Conservation (phyloP, 2,113 vertebrate genomes). For the Antechinus stuartii region DNA sequence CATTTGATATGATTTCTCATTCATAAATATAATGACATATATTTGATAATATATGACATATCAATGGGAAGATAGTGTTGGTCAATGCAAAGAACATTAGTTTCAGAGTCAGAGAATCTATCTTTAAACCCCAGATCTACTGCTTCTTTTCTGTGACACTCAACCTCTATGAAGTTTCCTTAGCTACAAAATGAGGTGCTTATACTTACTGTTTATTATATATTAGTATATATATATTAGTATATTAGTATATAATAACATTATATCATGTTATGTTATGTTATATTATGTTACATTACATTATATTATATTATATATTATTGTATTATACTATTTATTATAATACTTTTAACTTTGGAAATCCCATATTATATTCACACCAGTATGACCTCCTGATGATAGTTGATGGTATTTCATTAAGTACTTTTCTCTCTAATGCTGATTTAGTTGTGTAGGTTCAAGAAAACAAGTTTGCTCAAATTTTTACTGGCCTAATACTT, state of each 20-base stretch:
- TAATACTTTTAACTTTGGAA: not conserved
- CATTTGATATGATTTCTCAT: not conserved
- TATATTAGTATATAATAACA: too few relatives aligned
- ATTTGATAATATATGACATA: not conserved
- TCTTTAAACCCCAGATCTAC: slow-evolving; percentile 9
- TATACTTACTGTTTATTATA: not conserved
- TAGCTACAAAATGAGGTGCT: not conserved
- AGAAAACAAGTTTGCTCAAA: not conserved
- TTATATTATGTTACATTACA: too few relatives aligned
- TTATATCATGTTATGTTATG: too few relatives aligned
- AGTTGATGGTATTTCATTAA: not conserved
- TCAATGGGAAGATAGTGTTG: slow-evolving; percentile 2
- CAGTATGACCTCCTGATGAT: not conserved
- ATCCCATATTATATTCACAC: not conserved
- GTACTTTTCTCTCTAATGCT: not conserved
- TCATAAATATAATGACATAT: not conserved
- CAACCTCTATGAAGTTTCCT: not conserved
- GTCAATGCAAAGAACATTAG: slow-evolving; percentile 25
- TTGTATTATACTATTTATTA: too few relatives aligned
- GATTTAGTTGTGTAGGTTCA: not conserved
- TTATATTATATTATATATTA: too few relatives aligned
- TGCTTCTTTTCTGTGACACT: not conserved
- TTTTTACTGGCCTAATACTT: not conserved
- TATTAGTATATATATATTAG: too few relatives aligned
- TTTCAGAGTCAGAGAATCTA: slow-evolving; percentile 26